Base-by-base conservation (phyloP, 2,888 invertebrate species). In the Tinea semifulvella region DNA sequence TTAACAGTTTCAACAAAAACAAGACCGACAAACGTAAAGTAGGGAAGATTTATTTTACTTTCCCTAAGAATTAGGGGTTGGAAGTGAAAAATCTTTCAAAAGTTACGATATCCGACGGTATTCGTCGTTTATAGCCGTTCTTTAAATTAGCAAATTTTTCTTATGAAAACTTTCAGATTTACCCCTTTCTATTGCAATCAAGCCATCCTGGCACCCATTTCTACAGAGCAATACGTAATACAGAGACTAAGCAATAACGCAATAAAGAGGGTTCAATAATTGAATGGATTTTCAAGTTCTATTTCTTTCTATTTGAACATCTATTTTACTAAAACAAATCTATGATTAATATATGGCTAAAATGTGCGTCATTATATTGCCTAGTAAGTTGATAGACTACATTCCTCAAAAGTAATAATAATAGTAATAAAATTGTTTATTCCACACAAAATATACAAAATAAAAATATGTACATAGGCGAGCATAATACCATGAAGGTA, bases 71-170 rank as follows among this genome's bases (percentile, higher is more conserved):
- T 79, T 80, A 79, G 79, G 71, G 62, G 70, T 65, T 68, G 71
- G 70, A 69, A 79, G 75, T 79, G 79, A 79, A 80, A 80, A 80
- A 80, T 79, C 74, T 74, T 66, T 61, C 60, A 52, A 65, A 74
- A 74, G 61, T 75, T 68, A 53, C 53, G 55, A 56, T 58, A 44
- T 26, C 56, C 59, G 61, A 55, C 60, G 53, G 51, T 57, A 60
- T 64, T 56, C 60, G 63, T 57, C 63, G 63, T 59, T 74, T 72
- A 73, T 65, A 71, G 64, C 65, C 61, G 68, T 76, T 72, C 68
- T 67, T 69, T 68, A 71, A 74, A 73, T 75, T 68, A 66, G 65
- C 65, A 68, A 69, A 74, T 79, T 80, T 80, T 80, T 79, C 77
- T 76, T 69, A 50, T 45, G 48, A 55, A 68, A 79, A 75, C 65